Percentiles rank a stretch among this genome's conserved stretches.
These are phyloP conservation scores for Rhipidura dahli DNA, from an alignment of 2,113 vertebrate species.

Conservation along the genomic window DNA sequence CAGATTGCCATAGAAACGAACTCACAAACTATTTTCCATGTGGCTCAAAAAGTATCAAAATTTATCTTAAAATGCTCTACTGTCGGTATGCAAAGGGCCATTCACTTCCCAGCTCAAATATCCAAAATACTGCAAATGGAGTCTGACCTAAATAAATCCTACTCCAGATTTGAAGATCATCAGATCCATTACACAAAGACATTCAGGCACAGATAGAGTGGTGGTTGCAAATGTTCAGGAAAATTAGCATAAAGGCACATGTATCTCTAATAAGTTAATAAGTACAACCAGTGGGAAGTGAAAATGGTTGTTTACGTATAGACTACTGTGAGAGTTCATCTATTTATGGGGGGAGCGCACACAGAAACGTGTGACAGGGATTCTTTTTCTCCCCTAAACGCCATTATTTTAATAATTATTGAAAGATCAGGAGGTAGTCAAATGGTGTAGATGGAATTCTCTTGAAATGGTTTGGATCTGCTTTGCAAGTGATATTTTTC, in stretches of 20 bases:
- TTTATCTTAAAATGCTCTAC: neutral
- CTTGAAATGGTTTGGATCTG: neutral
- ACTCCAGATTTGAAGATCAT: neutral
- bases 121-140: neutral
- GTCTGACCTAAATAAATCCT: neutral
- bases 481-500: constrained; percentile 4
- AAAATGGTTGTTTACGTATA: neutral
- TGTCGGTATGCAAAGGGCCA: neutral
- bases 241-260: neutral
- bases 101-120: neutral
- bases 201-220: neutral
- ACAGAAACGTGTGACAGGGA: fast-evolving
- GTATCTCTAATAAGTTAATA: neutral
- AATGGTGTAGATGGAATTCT: neutral
- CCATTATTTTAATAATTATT: neutral
- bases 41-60: neutral
- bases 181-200: neutral
- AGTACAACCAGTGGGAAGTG: neutral
- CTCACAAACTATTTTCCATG: neutral
- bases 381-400: neutral
- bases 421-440: neutral
- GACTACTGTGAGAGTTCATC: neutral
- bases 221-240: neutral
- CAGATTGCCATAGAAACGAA: neutral
- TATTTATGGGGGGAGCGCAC: neutral